Percentiles rank a stretch among this genome's conserved stretches.
phyloP scores from a whole-genome alignment of 2,888 invertebrate species.

The Diaprepes abbreviatus region DNA sequence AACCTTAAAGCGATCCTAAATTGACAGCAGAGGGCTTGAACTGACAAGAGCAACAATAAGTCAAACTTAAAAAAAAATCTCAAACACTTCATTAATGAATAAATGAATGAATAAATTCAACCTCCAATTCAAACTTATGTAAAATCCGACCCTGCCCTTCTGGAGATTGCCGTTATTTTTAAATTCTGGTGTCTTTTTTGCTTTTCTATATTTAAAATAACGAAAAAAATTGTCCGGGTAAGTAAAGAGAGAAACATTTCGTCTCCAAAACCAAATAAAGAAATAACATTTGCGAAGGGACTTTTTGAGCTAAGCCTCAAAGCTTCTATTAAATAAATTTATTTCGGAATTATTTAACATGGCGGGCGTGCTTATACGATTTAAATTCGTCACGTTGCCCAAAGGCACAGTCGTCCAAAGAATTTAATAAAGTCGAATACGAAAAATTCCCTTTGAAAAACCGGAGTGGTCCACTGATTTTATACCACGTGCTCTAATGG shows the following conservation, averaged over 20 bases:
- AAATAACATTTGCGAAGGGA: slow-evolving; percentile 2
- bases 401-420: slow-evolving; percentile 50
- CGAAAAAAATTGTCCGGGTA: background rate
- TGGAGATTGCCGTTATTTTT: too few relatives aligned
- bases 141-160: too few relatives aligned
- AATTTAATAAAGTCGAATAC: slow-evolving; percentile 62
- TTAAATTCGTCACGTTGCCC: slow-evolving; percentile 65
- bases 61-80: too few relatives aligned
- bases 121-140: too few relatives aligned
- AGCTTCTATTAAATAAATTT: slow-evolving; percentile 56
- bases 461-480: slow-evolving; percentile 57
- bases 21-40: too few relatives aligned
- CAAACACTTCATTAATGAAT: too few relatives aligned
- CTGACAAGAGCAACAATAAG: too few relatives aligned
- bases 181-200: too few relatives aligned
- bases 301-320: slow-evolving; percentile 14
- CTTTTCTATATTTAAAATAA: background rate
- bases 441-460: slow-evolving; percentile 62
- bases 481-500: slow-evolving; percentile 64
- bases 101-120: too few relatives aligned
- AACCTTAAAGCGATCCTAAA: too few relatives aligned
- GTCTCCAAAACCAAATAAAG: slow-evolving; percentile 17
- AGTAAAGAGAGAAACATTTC: slow-evolving; percentile 2
- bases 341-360: slow-evolving; percentile 63
- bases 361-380: slow-evolving; percentile 65